Evolutionary conservation across 2,113 vertebrate species (phyloP).

Genomic region (Misgurnus mizolepis): DNA sequence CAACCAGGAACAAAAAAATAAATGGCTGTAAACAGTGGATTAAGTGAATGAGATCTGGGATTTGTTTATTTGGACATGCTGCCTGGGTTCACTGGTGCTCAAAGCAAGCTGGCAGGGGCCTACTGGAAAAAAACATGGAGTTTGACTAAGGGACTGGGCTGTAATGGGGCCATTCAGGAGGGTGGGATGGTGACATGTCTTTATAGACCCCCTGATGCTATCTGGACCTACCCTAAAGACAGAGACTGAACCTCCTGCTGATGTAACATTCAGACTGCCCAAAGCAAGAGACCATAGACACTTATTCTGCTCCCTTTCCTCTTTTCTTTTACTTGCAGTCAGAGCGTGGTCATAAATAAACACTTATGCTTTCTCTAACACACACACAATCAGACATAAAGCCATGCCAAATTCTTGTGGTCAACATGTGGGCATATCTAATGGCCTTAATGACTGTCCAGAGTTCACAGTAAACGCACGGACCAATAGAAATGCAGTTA

Average conservation of each 20-base stretch:
- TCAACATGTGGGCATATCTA: conserved; percentile 26
- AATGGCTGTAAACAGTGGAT: conserved; percentile 40
- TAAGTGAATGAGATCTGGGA: conserved; percentile 46
- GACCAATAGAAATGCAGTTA: not conserved
- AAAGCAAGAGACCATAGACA: conserved; percentile 10
- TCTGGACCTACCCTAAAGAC: conserved; percentile 16
- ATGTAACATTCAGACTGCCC: conserved; percentile 27
- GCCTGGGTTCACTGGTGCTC: conserved; percentile 59
- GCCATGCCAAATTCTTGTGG: conserved; percentile 4
- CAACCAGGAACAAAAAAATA: conserved; percentile 47
- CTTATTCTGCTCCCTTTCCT: not conserved
- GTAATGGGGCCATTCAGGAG: not conserved
- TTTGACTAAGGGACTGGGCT: conserved; percentile 7
- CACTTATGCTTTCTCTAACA: not conserved
- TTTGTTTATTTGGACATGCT: conserved; percentile 56
- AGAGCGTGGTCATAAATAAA: conserved; percentile 3
- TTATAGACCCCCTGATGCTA: conserved; percentile 40
- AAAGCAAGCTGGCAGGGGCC: conserved; percentile 43
- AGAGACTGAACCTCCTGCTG: conserved; percentile 30
- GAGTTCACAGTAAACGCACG: conserved; percentile 3
- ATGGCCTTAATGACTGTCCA: conserved; percentile 26
- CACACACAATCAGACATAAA: not conserved
- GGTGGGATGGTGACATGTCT: conserved; percentile 54
- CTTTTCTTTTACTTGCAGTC: not conserved
- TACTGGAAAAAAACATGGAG: not conserved